Evolutionary conservation across 2,888 invertebrate genomes (phyloP), one percentile per base, ranked within the genome.

Genomic region (Drosophila mimica): DNA sequence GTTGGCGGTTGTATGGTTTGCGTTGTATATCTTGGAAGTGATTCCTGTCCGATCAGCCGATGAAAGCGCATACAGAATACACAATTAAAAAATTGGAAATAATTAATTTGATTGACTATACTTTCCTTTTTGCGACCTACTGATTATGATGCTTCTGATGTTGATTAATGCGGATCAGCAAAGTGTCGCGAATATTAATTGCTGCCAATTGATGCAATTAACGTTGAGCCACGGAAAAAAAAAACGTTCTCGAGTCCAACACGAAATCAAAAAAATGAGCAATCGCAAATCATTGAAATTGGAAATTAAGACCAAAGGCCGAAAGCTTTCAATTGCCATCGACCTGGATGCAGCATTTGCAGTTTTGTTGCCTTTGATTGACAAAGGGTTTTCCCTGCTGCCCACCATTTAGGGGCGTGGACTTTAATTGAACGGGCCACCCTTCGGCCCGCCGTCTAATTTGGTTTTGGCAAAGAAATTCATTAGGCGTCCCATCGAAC

Each of bases 191-290:
- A 52, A 58, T 63, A 64, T 63, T 73, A 81, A 81, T 82, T 81
- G 76, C 68, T 53, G 76, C 31, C 82, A 81, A 82, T 82, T 82
- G 76, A 40, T 51, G 54, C 70, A 65, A 65, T 73, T 62, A 31
- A 60, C 53, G 31, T 52, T 52, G 46, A 68, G 30, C 36, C 58
- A 56, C 15, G 31, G 58, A 34, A 56, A 66, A 34, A 56, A 66
- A 28, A 30, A 33, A 63, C 57, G 17, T 46, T 25, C 28, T 59
- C 30, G 62, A 43, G 36, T 46, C 46, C 8, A 54, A 49, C 17
- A 9, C 15, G 0, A 51, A 51, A 53, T 53, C 30, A 8, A 13
- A n/a, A 33, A 33, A 68, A 56, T 43, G 7, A 48, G 49, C 52
- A 69, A 71, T 67, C 80, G 58, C 25, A 58, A 66, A 58, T 70